Base-by-base conservation (phyloP, 2,113 vertebrate species). In the Heteronetta atricapilla region DNA sequence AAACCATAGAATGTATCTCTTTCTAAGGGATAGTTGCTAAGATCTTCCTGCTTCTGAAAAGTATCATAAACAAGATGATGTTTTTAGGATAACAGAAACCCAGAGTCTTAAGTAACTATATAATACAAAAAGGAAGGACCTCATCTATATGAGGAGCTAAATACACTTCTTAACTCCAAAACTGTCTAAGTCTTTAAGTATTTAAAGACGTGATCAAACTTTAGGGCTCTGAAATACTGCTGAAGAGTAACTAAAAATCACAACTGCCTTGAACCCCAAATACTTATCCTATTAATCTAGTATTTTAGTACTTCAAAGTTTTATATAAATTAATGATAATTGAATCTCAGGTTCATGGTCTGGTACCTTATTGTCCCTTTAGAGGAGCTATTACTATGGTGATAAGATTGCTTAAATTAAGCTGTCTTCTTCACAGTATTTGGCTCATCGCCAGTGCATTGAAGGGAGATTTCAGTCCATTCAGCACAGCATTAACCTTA, bases 401-500 rank as follows among this genome's bases (percentile, higher is more conserved):
- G 92, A 94, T 84, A 92, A 92, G 93, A 86, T 90, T 96, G 86
- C 90, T 93, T 76, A 89, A 96, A 95, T 95, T 81, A 95, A 94
- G 92, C 94, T 96, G 93, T 94, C 92, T 89, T 84, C 67, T 88
- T 84, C 92, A 76, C 81, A 92, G 92, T 15, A 18, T 66, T 40
- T 97, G 94, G 93, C 88, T 95, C 93, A 92, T 85, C 73, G 86
- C 94, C 96, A 95, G 94, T 0, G 87, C 93, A 96, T 46, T 85
- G 92, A 93, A 94, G 92, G 90, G 93, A 94, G 90, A 96, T 95
- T 97, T 96, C 93, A 95, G 95, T 55, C 93, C 92, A 94, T 92
- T 97, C 95, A 96, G 95, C 95, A 96, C 87, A 93, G 94, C 87
- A 88, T 93, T 96, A 97, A 95, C 92, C 93, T 96, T 62, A 76